These are phyloP conservation scores for Andrena camellia DNA, from an alignment of 2,888 invertebrate genomes.

Conservation along the genomic window DNA sequence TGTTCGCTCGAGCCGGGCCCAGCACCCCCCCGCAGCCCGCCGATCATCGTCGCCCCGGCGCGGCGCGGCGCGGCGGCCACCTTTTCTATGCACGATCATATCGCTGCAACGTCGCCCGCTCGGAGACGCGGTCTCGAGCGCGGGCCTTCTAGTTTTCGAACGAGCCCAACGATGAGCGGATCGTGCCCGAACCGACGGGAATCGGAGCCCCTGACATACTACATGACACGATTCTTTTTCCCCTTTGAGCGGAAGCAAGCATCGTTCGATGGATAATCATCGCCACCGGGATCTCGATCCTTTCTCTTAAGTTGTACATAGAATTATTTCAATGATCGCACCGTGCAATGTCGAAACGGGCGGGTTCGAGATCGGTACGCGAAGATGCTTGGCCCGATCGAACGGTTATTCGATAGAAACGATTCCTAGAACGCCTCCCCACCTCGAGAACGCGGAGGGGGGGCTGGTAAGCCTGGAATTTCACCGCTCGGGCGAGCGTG, in stretches of 20 bases:
- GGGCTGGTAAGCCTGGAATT: neutral
- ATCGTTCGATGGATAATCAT: neutral
- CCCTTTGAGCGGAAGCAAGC: constrained; percentile 2
- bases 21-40: constrained; percentile 26
- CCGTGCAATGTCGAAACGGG: constrained; percentile 30
- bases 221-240: constrained; percentile 4
- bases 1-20: neutral
- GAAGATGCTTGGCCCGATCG: constrained; percentile 55
- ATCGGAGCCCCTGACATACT: neutral
- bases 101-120: constrained; percentile 13
- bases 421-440: too few species aligned
- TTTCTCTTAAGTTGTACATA: constrained; percentile 61
- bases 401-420: neutral
- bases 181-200: constrained; percentile 33
- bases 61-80: neutral
- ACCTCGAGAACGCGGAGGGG: neutral
- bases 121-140: neutral
- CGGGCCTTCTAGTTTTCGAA: constrained; percentile 5
- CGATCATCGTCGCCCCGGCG: constrained; percentile 42
- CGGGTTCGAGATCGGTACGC: constrained; percentile 54
- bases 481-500: constrained; percentile 23
- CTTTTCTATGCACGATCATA: constrained; percentile 26
- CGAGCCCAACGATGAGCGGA: constrained; percentile 14
- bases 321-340: constrained; percentile 33
- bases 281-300: constrained; percentile 18